Evolutionary conservation across 2,888 invertebrate genomes (phyloP).

Genomic region (Dynastes tityus): DNA sequence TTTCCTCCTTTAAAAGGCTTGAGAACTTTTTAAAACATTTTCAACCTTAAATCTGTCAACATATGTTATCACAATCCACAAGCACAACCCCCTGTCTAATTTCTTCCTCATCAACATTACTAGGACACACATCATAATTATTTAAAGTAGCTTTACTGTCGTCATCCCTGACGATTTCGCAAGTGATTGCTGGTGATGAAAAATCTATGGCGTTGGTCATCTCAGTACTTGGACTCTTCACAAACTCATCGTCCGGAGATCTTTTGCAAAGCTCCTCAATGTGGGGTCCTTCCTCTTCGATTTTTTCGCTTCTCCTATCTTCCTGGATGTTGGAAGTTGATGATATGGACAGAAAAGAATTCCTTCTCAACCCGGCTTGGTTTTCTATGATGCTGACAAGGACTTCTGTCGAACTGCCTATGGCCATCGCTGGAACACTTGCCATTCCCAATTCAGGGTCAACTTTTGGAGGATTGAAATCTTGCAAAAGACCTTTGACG

Average conservation of each 20-base stretch:
- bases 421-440: constrained; percentile 66
- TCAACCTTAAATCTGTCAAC: background rate
- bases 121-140: constrained; percentile 22
- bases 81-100: too few species aligned
- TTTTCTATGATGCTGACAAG: constrained; percentile 67
- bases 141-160: constrained; percentile 41
- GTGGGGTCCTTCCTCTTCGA: constrained; percentile 21
- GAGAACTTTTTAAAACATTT: too few species aligned
- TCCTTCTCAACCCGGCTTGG: constrained; percentile 63
- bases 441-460: constrained; percentile 62
- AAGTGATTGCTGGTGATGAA: background rate
- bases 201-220: constrained; percentile 61
- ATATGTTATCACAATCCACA: constrained; percentile 48
- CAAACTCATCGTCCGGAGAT: constrained; percentile 61
- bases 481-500: constrained; percentile 51
- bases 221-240: constrained; percentile 66
- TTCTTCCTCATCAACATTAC: constrained; percentile 4
- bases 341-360: constrained; percentile 60
- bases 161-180: constrained; percentile 40
- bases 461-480: constrained; percentile 55
- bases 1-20: too few species aligned
- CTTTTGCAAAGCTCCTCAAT: constrained; percentile 48
- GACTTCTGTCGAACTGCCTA: constrained; percentile 67
- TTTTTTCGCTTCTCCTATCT: constrained; percentile 34
- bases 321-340: constrained; percentile 52